Evolutionary conservation across 2,797 vertebrate genomes (phyloP), one percentile per base, ranked within the genome.

Genomic region (Tragelaphus oryx): DNA sequence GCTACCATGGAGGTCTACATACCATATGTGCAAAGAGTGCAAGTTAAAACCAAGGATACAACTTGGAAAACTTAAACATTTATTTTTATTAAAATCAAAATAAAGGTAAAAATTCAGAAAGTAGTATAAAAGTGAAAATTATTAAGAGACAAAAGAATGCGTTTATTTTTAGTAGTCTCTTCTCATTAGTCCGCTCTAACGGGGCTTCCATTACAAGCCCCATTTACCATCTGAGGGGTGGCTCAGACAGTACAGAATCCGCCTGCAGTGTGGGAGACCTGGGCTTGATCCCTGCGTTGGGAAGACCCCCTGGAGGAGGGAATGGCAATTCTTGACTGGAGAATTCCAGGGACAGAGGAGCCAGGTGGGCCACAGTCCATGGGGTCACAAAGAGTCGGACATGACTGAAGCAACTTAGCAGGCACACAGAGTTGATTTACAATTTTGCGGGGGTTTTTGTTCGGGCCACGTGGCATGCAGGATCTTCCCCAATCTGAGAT

Each of bases 41-140:
- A 30, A 87, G 24, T 48, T 24, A 87, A 89, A 74, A 44, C 5
- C 2, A 55, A 92, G 14, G 30, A 68, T 75, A 81, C 3, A 74
- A 59, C 11, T 20, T 46, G 62, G 33, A 75, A 57, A 93, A 82
- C 10, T 26, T 59, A 84, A 81, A 74, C n/a, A 3, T 33, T 81
- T 52, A 41, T 81, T 88, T 90, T 91, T 54, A 54, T 30, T 50
- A 54, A 87, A 79, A 0, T 87, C 7, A 59, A 41, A 91, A 74
- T 65, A 33, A 91, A 52, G 80, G 22, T 13, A 28, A 52, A 75
- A 60, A 54, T 50, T 13, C 37, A 62, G 13, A 57, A 75, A 82
- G 14, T 44, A 12, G 6, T 55, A 14, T 62, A 76, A n/a, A 11
- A 41, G n/a, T 71, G 12, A 93, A 91, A 80, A 33, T 28, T 68